Evolutionary conservation across 1,140 invertebrate genomes (phyloP).

Genomic region (Heterodera schachtii): DNA sequence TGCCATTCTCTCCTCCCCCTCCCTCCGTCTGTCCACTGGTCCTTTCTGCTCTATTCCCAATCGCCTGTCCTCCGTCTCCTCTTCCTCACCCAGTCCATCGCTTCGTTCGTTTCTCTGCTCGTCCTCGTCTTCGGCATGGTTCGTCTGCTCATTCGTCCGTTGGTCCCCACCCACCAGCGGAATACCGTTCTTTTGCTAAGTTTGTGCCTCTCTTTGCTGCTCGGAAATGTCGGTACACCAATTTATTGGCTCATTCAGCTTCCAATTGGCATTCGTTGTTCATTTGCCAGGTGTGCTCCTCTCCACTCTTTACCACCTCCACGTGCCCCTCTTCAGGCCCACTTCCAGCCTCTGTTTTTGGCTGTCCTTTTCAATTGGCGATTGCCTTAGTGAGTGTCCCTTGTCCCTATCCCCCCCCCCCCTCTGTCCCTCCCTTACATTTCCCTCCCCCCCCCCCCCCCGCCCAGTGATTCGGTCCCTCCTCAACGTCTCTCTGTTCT

Average conservation of each 20-base stretch:
- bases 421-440: no score
- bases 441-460: neutral
- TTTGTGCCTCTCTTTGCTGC: slow-evolving; percentile 31
- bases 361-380: slow-evolving; percentile 34
- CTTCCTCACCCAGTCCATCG: neutral
- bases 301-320: slow-evolving; percentile 39
- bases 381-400: slow-evolving; percentile 34
- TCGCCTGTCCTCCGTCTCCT: slow-evolving; percentile 16
- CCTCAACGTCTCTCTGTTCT: slow-evolving; percentile 40
- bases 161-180: slow-evolving; percentile 20
- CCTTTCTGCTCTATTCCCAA: slow-evolving; percentile 3
- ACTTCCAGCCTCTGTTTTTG: slow-evolving; percentile 38
- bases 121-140: slow-evolving; percentile 32
- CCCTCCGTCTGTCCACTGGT: slow-evolving; percentile 13
- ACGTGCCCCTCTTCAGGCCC: slow-evolving; percentile 34
- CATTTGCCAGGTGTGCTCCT: slow-evolving; percentile 33
- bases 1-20: neutral
- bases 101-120: slow-evolving; percentile 31
- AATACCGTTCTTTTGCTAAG: slow-evolving; percentile 26
- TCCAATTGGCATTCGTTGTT: slow-evolving; percentile 16
- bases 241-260: neutral
- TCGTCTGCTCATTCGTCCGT: slow-evolving; percentile 15
- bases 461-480: slow-evolving; percentile 32
- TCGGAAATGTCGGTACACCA: slow-evolving; percentile 39
- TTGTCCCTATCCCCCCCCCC: neutral